Base-by-base conservation (phyloP, 2,888 invertebrate genomes). In the Drosophila hawaiiensis region DNA sequence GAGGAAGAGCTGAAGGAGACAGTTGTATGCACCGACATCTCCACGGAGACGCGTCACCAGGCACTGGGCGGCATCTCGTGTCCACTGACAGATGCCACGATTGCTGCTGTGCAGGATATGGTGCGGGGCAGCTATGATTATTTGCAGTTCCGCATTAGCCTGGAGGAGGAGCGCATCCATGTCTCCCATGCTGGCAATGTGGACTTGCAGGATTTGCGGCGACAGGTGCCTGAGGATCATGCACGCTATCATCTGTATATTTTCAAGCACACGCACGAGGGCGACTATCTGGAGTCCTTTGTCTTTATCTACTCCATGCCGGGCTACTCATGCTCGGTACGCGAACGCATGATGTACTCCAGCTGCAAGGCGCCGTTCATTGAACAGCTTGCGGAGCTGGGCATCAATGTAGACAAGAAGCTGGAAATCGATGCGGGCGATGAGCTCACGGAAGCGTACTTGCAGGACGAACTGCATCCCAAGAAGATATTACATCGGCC, bases 221-320 rank as follows among this genome's bases (percentile, higher is more conserved):
- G 95, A 1, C 96, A 96, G 93, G 96, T 99, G 77, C 99, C 99
- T 9, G 95, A 95, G 41, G 97, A 98, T 76, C 91, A 93, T 78
- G 93, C 93, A 33, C 95, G 99, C 83, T 99, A 99, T 94, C 99
- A 99, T 94, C 94, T 99, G 41, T 93, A 89, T 73, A 95, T 96
- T 84, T 99, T 97, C 93, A 96, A 97, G 88, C 99, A 99, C 93
- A 96, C 97, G 0, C 97, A 98, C 91, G 99, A 99, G 93, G 98
- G 98, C 33, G 98, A 98, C 92, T 97, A 96, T 84, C 94, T 96
- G 92, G 97, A 98, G 91, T 97, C 96, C 91, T 95, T 96, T 93
- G 96, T 99, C 73, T 99, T 99, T 94, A 97, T 99, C 91, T 99
- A 99, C 94, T 98, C 99, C 12, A 98, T 99, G 97, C 99, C 99